Base-by-base conservation (phyloP, 2,797 vertebrate genomes). In the Enteromius treurensis region DNA sequence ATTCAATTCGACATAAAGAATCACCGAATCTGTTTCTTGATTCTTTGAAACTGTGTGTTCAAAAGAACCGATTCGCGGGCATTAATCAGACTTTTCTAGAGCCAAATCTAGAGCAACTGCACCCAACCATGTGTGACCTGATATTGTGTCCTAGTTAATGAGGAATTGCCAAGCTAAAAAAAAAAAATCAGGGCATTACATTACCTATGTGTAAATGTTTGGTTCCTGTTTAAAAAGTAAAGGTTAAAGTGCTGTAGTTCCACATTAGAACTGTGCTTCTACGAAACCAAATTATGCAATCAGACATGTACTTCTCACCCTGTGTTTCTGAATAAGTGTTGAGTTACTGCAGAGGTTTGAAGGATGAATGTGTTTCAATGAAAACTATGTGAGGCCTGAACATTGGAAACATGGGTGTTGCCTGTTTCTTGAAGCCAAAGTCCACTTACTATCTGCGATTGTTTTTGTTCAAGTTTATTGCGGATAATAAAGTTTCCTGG, bases 281-380 rank as follows among this genome's bases (percentile, higher is more conserved):
- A 26, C 0, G 14, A 2, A 26, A 53, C 21, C 62, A 37, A 42
- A 42, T 79, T 58, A 29, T 49, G 17, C 70, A 68, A 79, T 68
- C 51, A 77, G 77, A 68, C 67, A 84, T 69, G 34, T 58, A n/a
- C 76, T 53, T 68, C 6, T 82, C 60, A 73, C 49, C 75, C 58
- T 89, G 86, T 83, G 58, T 77, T 34, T 49, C 79, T 49, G 65
- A 51, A 40, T 23, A 37, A 49, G 80, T 32, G 19, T 82, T 80
- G 77, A 81, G 77, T 86, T 82, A 85, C 81, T 77, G 75, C 84
- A 86, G 82, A 73, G 51, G 51, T 37, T 37, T 51, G 14, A 67
- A 37, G 37, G 68, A 42, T 76, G 17, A 21, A 26, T 62, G 10
- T 29, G 55, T 37, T 77, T 29, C 29, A 13, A 45, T 42, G 15